These are phyloP conservation scores for Fregetta grallaria DNA, from an alignment of 2,113 vertebrate species.

Conservation along the genomic window DNA sequence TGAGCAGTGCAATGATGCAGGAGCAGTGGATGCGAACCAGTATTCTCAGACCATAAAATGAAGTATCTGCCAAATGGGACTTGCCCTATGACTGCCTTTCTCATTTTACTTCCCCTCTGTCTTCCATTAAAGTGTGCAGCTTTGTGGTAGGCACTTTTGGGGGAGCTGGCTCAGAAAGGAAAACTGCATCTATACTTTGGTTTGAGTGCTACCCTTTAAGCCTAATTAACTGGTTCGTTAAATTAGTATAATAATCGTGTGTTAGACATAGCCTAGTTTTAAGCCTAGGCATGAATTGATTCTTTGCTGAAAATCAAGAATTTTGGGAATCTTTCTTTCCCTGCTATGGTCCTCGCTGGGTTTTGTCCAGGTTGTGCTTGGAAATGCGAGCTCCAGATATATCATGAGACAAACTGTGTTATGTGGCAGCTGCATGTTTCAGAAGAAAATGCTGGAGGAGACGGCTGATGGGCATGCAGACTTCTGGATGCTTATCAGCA, in stretches of 20 bases:
- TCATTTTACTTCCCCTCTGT: not conserved
- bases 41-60: not conserved
- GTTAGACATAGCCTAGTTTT: not conserved
- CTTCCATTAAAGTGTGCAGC: not conserved
- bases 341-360: not conserved
- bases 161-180: not conserved
- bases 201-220: slow-evolving; percentile 15
- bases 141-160: not conserved
- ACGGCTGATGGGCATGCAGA: not conserved
- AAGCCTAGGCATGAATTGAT: not conserved
- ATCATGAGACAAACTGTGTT: not conserved
- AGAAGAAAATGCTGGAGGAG: not conserved
- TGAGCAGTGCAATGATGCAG: not conserved
- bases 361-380: not conserved
- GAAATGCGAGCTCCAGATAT: slow-evolving; percentile 15
- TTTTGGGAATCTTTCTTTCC: not conserved
- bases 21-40: not conserved
- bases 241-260: not conserved
- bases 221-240: not conserved
- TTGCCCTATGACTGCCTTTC: not conserved
- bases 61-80: not conserved
- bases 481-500: slow-evolving; percentile 10
- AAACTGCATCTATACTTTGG: not conserved
- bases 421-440: slow-evolving; percentile 11
- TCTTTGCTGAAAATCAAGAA: not conserved